Conservation (phyloP, 2,113 vertebrate genomes). For the Hippocampus abdominalis region DNA sequence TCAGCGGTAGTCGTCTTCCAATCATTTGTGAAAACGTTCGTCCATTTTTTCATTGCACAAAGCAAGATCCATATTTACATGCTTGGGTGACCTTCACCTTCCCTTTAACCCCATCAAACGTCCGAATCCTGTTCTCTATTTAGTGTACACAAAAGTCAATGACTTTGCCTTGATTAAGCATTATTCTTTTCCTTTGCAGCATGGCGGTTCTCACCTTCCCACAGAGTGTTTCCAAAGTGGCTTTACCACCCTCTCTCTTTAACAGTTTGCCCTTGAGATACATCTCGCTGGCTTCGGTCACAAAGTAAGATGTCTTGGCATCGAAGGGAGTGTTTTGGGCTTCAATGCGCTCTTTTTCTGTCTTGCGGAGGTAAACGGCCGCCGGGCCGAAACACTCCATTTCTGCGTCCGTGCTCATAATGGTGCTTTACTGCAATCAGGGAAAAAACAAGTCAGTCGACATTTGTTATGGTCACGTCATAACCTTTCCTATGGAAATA, state of each 20-base stretch:
- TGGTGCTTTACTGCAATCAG: conserved; percentile 49
- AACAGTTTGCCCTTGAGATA: conserved; percentile 77
- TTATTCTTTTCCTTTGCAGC: background rate
- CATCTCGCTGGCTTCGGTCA: conserved; percentile 69
- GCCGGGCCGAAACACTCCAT: conserved; percentile 83
- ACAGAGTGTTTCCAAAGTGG: conserved; percentile 73
- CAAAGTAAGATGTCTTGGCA: conserved; percentile 80
- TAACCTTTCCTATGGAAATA: background rate
- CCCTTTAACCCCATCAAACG: background rate
- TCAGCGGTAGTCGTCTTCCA: background rate
- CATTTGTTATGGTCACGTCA: background rate
- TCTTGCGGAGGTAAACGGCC: conserved; percentile 79
- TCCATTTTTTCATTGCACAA: background rate
- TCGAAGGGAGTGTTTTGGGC: conserved; percentile 81
- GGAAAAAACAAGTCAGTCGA: background rate
- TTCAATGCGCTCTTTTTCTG: conserved; percentile 82
- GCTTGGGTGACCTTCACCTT: background rate
- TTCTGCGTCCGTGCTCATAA: conserved; percentile 79
- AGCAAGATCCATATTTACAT: too few species aligned
- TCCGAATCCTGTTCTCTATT: background rate
- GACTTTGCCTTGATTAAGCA: background rate
- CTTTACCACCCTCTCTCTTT: conserved; percentile 79
- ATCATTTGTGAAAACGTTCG: background rate
- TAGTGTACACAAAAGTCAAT: background rate
- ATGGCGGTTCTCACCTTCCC: conserved; percentile 57